Percentiles rank a stretch among this genome's conserved stretches.
Conservation (phyloP, 1,140 invertebrate species). For the Drosophila mauritiana region DNA sequence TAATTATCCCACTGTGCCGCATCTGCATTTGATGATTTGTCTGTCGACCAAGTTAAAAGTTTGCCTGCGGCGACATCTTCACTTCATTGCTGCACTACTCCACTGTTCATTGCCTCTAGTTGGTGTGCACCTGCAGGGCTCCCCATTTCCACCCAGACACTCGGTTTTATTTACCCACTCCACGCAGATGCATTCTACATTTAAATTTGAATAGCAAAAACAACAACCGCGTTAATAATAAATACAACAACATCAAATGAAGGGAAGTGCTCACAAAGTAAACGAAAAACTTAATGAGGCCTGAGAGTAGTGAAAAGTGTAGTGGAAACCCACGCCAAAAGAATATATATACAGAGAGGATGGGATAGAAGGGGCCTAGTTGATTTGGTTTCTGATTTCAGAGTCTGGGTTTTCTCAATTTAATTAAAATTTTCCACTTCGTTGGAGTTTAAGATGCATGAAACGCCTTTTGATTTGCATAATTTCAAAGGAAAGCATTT, state of each 20-base stretch:
- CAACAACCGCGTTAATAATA: slow-evolving; percentile 52
- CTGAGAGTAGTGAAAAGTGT: slow-evolving; percentile 41
- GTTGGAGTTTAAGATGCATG: slow-evolving; percentile 66
- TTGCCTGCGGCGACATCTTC: slow-evolving; percentile 63
- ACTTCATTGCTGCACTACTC: slow-evolving; percentile 56
- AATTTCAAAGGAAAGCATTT: slow-evolving; percentile 57
- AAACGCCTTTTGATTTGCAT: slow-evolving; percentile 71
- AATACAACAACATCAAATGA: slow-evolving; percentile 47
- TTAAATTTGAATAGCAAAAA: slow-evolving; percentile 72
- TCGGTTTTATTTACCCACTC: slow-evolving; percentile 16
- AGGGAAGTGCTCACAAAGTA: slow-evolving; percentile 41
- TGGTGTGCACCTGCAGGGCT: slow-evolving; percentile 53
- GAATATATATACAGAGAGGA: background rate
- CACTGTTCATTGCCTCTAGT: slow-evolving; percentile 74
- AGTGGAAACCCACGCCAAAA: background rate
- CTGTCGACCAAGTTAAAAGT: slow-evolving; percentile 29
- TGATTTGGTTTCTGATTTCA: slow-evolving; percentile 53
- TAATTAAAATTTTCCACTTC: slow-evolving; percentile 79
- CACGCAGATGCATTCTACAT: slow-evolving; percentile 56
- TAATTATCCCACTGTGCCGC: background rate
- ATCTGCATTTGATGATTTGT: slow-evolving; percentile 28
- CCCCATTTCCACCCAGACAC: slow-evolving; percentile 4
- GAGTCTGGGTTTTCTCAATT: slow-evolving; percentile 65
- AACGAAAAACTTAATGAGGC: slow-evolving; percentile 76
- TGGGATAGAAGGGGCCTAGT: slow-evolving; percentile 4